A percentile compares a stretch with the other conserved stretches of the same genome.
Conservation (phyloP, 2,797 vertebrate genomes). For the Sphaeramia orbicularis region DNA sequence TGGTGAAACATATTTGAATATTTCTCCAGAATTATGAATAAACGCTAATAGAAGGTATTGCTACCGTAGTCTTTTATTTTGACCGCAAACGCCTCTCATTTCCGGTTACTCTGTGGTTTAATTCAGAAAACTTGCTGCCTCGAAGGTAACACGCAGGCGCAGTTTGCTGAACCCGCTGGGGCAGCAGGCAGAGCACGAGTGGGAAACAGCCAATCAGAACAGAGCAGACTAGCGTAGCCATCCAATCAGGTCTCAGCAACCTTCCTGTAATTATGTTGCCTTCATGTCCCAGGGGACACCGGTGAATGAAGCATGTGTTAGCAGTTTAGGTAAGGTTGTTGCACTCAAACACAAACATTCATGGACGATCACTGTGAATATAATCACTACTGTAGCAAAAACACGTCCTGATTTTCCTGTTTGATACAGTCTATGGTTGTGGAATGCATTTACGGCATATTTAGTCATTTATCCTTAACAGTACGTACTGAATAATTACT, state of each 20-base stretch:
- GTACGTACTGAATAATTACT: no score
- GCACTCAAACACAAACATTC: background rate
- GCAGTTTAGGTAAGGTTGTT: background rate
- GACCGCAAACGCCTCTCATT: accelerated
- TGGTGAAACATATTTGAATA: background rate
- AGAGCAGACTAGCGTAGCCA: conserved; percentile 30
- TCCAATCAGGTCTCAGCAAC: conserved; percentile 61
- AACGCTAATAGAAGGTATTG: no score
- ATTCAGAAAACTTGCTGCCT: conserved; percentile 3
- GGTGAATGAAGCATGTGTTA: conserved; percentile 1
- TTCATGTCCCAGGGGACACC: conserved; percentile 38
- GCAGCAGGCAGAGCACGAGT: conserved; percentile 66
- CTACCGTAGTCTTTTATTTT: conserved; percentile 49
- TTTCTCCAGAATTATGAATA: no score
- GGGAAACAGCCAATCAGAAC: conserved; percentile 74
- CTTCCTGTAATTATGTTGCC: conserved; percentile 45
- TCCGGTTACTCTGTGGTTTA: conserved; percentile 9
- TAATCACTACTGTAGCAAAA: background rate
- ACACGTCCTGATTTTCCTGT: background rate
- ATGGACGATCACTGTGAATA: background rate
- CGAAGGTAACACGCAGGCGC: conserved; percentile 87
- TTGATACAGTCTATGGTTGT: no score
- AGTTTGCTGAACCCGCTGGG: conserved; percentile 64
- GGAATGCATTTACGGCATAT: no score
- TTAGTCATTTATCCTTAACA: no score